phyloP scores from a whole-genome alignment of 2,113 vertebrate genomes.

The Pteruthius melanotis region DNA sequence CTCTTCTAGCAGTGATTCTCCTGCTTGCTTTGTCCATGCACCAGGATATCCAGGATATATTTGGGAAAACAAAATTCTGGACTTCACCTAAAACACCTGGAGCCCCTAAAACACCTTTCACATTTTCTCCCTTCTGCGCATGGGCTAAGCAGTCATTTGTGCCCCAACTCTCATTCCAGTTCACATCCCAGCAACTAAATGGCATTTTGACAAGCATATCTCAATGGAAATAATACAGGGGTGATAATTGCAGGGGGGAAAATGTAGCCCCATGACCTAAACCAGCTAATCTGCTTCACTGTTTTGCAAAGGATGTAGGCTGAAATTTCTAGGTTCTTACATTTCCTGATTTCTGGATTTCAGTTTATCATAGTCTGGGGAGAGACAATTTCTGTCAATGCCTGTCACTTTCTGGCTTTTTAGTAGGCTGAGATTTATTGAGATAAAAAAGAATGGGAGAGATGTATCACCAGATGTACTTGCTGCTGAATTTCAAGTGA shows the following conservation, averaged over 20 bases:
- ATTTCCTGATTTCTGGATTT: background rate
- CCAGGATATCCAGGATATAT: no score
- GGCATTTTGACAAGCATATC: background rate
- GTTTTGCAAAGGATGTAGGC: background rate
- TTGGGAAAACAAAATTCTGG: background rate
- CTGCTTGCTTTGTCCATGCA: background rate
- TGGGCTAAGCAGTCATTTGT: background rate
- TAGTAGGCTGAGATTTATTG: background rate
- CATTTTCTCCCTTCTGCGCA: background rate
- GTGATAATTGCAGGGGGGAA: background rate
- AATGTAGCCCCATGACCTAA: fast-evolving
- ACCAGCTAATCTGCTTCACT: background rate
- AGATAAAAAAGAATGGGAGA: background rate
- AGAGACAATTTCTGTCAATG: background rate
- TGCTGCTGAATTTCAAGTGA: background rate
- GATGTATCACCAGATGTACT: background rate
- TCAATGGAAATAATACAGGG: background rate
- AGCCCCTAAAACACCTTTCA: background rate
- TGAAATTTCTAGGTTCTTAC: background rate
- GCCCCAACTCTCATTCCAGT: background rate
- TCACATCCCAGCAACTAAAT: background rate
- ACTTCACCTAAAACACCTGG: no score
- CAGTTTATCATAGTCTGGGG: fast-evolving
- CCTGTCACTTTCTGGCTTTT: background rate
- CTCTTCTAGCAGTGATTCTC: background rate